Percentiles rank a stretch among this genome's conserved stretches.
Evolutionary conservation across 1,140 invertebrate species (phyloP).

Genomic region (Drosophila grimshawi): DNA sequence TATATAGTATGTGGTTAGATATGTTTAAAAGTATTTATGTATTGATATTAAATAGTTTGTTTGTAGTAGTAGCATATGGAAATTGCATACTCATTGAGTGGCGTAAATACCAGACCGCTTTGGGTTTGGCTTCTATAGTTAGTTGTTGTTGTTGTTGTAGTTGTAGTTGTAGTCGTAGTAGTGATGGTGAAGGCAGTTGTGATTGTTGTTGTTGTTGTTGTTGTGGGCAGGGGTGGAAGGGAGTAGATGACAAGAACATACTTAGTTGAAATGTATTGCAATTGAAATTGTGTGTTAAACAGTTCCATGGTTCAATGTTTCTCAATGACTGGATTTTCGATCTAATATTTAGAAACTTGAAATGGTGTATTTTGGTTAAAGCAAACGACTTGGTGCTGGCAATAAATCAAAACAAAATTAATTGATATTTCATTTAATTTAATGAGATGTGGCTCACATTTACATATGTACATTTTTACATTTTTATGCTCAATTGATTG

Average conservation of each 20-base stretch:
- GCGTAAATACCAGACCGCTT: slow-evolving; percentile 83
- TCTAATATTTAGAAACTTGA: slow-evolving; percentile 22
- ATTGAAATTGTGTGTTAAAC: slow-evolving; percentile 37
- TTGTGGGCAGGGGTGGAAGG: slow-evolving; percentile 24
- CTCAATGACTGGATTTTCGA: slow-evolving; percentile 23
- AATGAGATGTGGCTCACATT: slow-evolving; percentile 1
- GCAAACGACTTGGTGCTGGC: slow-evolving; percentile 1
- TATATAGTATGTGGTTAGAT: slow-evolving; percentile 4
- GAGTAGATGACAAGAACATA: slow-evolving; percentile 46
- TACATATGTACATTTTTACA: slow-evolving; percentile 6
- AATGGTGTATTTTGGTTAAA: neutral
- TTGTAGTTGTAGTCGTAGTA: slow-evolving; percentile 24
- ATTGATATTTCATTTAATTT: slow-evolving; percentile 22
- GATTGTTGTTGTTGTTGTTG: slow-evolving; percentile 28
- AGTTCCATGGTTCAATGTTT: slow-evolving; percentile 15
- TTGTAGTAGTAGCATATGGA: slow-evolving; percentile 37
- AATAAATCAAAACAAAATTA: slow-evolving; percentile 14
- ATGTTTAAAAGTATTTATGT: slow-evolving; percentile 48
- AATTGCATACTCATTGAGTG: slow-evolving; percentile 84
- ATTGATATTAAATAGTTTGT: slow-evolving; percentile 49
- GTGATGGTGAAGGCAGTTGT: slow-evolving; percentile 12
- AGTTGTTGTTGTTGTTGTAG: slow-evolving; percentile 51
- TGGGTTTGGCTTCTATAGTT: slow-evolving; percentile 72
- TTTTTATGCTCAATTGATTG: slow-evolving; percentile 34
- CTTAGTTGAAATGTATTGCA: slow-evolving; percentile 38